Percentiles rank a stretch among this genome's conserved stretches.
Conservation (phyloP, 1,140 invertebrate species). For the Rhagoletis zephyria region DNA sequence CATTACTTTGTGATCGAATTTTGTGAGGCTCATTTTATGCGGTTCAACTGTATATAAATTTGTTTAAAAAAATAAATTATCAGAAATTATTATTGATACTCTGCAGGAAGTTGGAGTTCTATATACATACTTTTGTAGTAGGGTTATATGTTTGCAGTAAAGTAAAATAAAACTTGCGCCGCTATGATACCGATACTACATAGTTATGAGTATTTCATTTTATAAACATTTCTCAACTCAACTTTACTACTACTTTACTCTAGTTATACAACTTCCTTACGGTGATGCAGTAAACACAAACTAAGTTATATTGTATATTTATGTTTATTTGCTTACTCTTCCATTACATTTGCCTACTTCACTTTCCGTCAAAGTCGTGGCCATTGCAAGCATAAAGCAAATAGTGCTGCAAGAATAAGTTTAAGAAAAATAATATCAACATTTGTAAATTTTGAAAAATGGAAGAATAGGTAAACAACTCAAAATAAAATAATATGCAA, state of each 20-base stretch:
- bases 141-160: no score
- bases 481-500: conserved; percentile 46
- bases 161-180: no score
- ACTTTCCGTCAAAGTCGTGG: neutral
- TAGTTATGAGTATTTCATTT: neutral
- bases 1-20: no score
- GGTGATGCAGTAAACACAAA: neutral
- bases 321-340: conserved; percentile 1
- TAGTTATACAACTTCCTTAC: neutral
- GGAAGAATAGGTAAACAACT: neutral
- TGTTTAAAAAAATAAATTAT: no score
- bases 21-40: no score
- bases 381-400: conserved; percentile 31
- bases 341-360: neutral
- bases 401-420: conserved; percentile 13
- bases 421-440: conserved; percentile 49
- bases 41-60: no score
- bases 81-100: no score
- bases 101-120: no score
- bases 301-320: neutral
- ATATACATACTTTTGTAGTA: no score
- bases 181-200: neutral
- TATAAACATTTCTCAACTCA: neutral
- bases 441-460: conserved; percentile 38
- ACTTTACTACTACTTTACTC: neutral